Percentiles rank a stretch among this genome's conserved stretches.
phyloP scores from a whole-genome alignment of 2,888 invertebrate genomes.

The Rutpela maculata region DNA sequence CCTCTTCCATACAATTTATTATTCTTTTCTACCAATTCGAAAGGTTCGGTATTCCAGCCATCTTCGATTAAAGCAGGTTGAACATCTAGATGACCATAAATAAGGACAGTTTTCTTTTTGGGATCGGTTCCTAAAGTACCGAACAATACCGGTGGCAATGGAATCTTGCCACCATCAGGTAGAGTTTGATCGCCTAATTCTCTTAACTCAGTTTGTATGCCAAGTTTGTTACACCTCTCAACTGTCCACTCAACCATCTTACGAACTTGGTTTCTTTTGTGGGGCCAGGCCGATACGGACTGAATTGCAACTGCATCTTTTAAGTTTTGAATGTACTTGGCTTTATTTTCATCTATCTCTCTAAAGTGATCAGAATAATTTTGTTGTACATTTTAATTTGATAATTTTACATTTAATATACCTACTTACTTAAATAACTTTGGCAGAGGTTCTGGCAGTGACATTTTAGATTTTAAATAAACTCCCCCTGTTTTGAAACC shows the following conservation, averaged over 20 bases:
- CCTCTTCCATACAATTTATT: slow-evolving; percentile 92
- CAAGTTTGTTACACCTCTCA: slow-evolving; percentile 76
- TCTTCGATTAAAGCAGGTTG: slow-evolving; percentile 95
- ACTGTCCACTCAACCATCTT: slow-evolving; percentile 81
- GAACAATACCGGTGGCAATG: slow-evolving; percentile 90
- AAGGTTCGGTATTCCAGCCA: slow-evolving; percentile 97
- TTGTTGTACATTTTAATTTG: slow-evolving; percentile 22
- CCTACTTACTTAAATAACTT: slow-evolving; percentile 38
- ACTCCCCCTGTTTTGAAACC: no score
- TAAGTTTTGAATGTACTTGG: slow-evolving; percentile 85
- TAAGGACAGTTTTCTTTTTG: slow-evolving; percentile 91
- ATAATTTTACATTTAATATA: slow-evolving; percentile 5
- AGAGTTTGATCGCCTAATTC: slow-evolving; percentile 84
- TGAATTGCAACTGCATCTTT: slow-evolving; percentile 92
- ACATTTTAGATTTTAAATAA: slow-evolving; percentile 19
- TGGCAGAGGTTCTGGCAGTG: slow-evolving; percentile 28
- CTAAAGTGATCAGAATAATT: slow-evolving; percentile 75
- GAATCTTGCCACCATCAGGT: slow-evolving; percentile 82
- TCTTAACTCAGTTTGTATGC: slow-evolving; percentile 54
- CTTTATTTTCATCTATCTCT: slow-evolving; percentile 86
- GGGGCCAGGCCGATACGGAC: slow-evolving; percentile 94
- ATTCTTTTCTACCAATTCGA: slow-evolving; percentile 89
- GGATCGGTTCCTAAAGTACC: slow-evolving; percentile 87
- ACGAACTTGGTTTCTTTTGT: slow-evolving; percentile 86
- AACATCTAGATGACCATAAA: slow-evolving; percentile 99